Conservation (phyloP, 2,113 vertebrate species). For the Melanocharis versteri region DNA sequence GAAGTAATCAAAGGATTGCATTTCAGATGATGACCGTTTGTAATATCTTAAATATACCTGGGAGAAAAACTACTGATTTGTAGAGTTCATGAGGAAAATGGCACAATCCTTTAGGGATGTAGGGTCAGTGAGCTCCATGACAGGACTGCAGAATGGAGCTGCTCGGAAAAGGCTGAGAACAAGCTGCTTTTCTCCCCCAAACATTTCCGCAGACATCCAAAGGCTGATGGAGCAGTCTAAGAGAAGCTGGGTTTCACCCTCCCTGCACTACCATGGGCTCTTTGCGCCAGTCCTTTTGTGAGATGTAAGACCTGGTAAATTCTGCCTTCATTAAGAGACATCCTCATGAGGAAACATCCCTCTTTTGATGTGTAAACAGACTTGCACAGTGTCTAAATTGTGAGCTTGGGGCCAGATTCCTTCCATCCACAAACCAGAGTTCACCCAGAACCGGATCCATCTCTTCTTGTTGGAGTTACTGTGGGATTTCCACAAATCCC, state of each 20-base stretch:
- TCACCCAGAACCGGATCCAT: not conserved
- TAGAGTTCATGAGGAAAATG: not conserved
- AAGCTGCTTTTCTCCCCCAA: not conserved
- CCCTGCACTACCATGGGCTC: not conserved
- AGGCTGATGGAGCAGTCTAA: not conserved
- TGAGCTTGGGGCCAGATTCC: not conserved
- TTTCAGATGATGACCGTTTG: not conserved
- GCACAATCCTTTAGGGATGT: not conserved
- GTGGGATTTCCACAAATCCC: not conserved
- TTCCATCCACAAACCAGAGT: not conserved
- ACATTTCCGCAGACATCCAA: not conserved
- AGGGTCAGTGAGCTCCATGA: not conserved
- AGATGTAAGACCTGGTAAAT: not conserved
- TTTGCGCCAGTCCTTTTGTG: not conserved
- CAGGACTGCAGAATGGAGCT: not conserved
- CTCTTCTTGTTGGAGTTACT: not conserved
- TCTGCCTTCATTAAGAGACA: not conserved
- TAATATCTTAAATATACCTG: not conserved
- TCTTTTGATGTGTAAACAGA: not conserved
- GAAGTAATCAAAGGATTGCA: not conserved
- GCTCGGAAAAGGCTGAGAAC: not conserved
- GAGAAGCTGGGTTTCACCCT: not conserved
- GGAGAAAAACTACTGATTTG: not conserved
- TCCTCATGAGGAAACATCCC: not conserved
- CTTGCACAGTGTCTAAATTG: fast-evolving